Percentiles rank a stretch among this genome's conserved stretches.
Conservation (phyloP, 2,797 vertebrate genomes). For the Liparis tanakae region DNA sequence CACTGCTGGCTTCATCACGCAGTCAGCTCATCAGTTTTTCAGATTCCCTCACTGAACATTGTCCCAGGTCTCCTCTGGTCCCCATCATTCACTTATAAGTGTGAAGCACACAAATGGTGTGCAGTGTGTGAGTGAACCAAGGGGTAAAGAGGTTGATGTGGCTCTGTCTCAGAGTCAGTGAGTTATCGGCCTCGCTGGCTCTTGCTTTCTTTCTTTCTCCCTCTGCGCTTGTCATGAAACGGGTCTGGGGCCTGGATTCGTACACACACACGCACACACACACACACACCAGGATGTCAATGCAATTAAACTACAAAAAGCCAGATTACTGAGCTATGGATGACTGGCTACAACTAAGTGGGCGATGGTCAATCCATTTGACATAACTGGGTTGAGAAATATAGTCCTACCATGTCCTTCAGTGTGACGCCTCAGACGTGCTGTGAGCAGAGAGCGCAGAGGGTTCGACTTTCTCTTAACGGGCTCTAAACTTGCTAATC, state of each 20-base stretch:
- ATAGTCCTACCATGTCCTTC: slow-evolving; percentile 47
- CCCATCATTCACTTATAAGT: slow-evolving; percentile 31
- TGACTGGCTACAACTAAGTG: slow-evolving; percentile 71
- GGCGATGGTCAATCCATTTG: slow-evolving; percentile 65
- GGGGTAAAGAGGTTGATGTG: slow-evolving; percentile 13
- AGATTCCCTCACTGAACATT: slow-evolving; percentile 13
- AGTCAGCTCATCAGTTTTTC: slow-evolving; percentile 13
- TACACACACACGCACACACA: slow-evolving; percentile 29
- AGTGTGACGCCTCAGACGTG: slow-evolving; percentile 39
- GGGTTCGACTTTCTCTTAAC: slow-evolving; percentile 45
- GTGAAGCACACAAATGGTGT: slow-evolving; percentile 24
- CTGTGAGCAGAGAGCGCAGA: slow-evolving; percentile 26
- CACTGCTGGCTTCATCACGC: slow-evolving; percentile 15
- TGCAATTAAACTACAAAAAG: slow-evolving; percentile 71
- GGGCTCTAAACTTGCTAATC: slow-evolving; percentile 33
- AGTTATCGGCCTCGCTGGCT: neutral
- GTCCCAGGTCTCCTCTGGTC: slow-evolving; percentile 13
- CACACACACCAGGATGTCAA: slow-evolving; percentile 54
- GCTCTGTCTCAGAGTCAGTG: slow-evolving; percentile 21
- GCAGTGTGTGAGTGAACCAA: slow-evolving; percentile 13
- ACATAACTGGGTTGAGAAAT: slow-evolving; percentile 83
- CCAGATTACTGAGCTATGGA: slow-evolving; percentile 58
- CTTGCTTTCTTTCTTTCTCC: neutral
- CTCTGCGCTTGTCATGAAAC: slow-evolving; percentile 13
- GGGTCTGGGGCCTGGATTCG: slow-evolving; percentile 34